Base-by-base conservation (phyloP, 2,113 vertebrate species). In the Corythornis vintsioides region DNA sequence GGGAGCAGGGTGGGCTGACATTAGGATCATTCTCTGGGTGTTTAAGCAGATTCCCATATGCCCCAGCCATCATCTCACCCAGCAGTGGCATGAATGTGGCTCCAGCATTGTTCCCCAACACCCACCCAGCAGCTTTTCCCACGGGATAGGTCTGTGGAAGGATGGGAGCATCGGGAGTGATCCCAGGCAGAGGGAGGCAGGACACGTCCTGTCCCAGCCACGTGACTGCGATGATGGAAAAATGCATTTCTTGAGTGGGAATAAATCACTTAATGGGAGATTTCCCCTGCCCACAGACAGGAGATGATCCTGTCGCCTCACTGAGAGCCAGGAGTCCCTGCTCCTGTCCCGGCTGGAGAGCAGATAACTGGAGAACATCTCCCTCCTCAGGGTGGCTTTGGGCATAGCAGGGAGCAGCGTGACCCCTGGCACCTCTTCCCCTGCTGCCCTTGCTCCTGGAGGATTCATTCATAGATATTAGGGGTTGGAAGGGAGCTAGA, bases 261-360 rank as follows among this genome's bases (percentile, higher is more conserved):
- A 82, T 40, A 47, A 75, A 63, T 31, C 19, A 76, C 59, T 0
- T 3, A 38, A 60, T 17, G 11, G 20, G 43, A 11, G 59, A 67
- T 26, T n/a, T 84, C 26, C 52, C 11, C 74, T 29, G 60, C n/a
- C 50, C 10, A 1, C 10, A 12, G 53, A 38, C n/a, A 47, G 73
- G n/a, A 47, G 40, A 22, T 16, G 40, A 42, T 35, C 67, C 33
- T 48, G 25, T 24, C 25, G 22, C 18, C 80, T 29, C 53, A 11
- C 53, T 11, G 10, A 56, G 29, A 56, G 55, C 15, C 29, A n/a
- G n/a, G 45, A 56, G 42, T 43, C 66, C 59, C 15, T 28, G 10
- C 31, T 14, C 3, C 0, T 40, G n/a, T 11, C 33, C 61, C 0
- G 0, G 47, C 55, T 40, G 55, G 22, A 74, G 45, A 2, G 0